These are phyloP conservation scores for Crocidura indochinensis DNA, from an alignment of 2,797 vertebrate genomes.

Conservation along the genomic window DNA sequence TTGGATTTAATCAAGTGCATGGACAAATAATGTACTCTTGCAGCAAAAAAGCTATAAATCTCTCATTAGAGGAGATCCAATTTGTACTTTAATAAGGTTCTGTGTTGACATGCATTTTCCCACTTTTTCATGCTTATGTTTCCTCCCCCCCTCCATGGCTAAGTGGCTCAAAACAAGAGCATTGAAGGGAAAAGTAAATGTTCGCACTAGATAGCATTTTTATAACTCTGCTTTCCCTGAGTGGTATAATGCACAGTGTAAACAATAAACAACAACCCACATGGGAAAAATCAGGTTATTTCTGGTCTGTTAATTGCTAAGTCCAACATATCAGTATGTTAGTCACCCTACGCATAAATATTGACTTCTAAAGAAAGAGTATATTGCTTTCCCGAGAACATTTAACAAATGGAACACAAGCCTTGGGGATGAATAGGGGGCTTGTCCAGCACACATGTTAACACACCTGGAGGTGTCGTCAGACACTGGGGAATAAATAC, in stretches of 20 bases:
- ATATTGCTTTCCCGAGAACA: conserved; percentile 60
- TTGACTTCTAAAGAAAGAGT: conserved; percentile 42
- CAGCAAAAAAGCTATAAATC: not conserved
- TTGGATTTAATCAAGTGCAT: conserved; percentile 30
- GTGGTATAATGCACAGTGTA: conserved; percentile 12
- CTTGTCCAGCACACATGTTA: conserved; percentile 69
- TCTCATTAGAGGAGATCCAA: conserved; percentile 31
- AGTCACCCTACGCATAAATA: conserved; percentile 43
- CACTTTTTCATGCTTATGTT: conserved; percentile 22
- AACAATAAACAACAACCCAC: conserved; percentile 59
- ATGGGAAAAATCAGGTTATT: conserved; percentile 45
- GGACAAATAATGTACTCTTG: conserved; percentile 9
- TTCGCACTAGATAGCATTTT: conserved; percentile 45
- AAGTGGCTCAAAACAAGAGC: conserved; percentile 59
- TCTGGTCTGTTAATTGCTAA: conserved; percentile 62
- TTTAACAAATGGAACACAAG: conserved; percentile 55
- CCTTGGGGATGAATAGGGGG: conserved; percentile 77
- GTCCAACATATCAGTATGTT: conserved; percentile 13
- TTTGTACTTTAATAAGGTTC: conserved; percentile 22
- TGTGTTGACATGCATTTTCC: conserved; percentile 48
- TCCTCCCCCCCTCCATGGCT: not conserved
- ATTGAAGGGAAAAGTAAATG: conserved; percentile 41
- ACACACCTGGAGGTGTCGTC: conserved; percentile 65
- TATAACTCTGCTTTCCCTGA: conserved; percentile 38
- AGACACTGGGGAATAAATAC: conserved; percentile 81